Percentiles rank a stretch among this genome's conserved stretches.
These are phyloP conservation scores for Nomada flava DNA, from an alignment of 2,888 invertebrate genomes.

Conservation along the genomic window DNA sequence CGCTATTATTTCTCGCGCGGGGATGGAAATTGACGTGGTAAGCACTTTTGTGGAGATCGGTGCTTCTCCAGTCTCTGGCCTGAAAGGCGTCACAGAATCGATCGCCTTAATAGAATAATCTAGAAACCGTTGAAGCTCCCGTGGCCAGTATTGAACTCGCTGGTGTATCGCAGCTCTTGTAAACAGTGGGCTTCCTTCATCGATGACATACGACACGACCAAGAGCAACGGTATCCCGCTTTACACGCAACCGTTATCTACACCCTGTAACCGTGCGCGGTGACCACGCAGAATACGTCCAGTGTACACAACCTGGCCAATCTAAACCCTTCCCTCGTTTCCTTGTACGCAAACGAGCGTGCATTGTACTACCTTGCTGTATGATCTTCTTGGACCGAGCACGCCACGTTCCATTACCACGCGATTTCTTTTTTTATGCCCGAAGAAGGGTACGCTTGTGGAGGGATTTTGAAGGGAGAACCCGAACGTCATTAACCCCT, in stretches of 20 bases:
- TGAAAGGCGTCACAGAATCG: slow-evolving; percentile 67
- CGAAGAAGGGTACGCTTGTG: not conserved
- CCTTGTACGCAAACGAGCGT: slow-evolving; percentile 23
- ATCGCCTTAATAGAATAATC: slow-evolving; percentile 80
- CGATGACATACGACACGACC: slow-evolving; percentile 58
- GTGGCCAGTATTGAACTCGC: slow-evolving; percentile 66
- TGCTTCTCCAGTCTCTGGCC: not conserved
- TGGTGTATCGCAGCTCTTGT: slow-evolving; percentile 46
- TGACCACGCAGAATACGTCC: slow-evolving; percentile 35
- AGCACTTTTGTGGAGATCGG: slow-evolving; percentile 16
- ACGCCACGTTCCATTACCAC: slow-evolving; percentile 13
- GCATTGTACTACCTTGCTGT: slow-evolving; percentile 4
- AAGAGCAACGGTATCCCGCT: slow-evolving; percentile 39
- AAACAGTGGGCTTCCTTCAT: slow-evolving; percentile 67
- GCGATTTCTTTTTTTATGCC: slow-evolving; percentile 3
- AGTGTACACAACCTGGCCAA: slow-evolving; percentile 13
- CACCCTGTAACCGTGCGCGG: slow-evolving; percentile 22
- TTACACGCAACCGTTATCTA: slow-evolving; percentile 43
- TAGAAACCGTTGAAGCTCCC: slow-evolving; percentile 78
- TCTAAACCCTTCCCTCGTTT: slow-evolving; percentile 21
- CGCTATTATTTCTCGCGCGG: not conserved
- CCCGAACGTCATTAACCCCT: not conserved
- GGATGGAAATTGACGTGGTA: not conserved
- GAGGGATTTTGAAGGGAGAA: no score
- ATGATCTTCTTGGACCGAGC: slow-evolving; percentile 10